phyloP scores from a whole-genome alignment of 2,888 invertebrate species.

The Cantharis nigra region DNA sequence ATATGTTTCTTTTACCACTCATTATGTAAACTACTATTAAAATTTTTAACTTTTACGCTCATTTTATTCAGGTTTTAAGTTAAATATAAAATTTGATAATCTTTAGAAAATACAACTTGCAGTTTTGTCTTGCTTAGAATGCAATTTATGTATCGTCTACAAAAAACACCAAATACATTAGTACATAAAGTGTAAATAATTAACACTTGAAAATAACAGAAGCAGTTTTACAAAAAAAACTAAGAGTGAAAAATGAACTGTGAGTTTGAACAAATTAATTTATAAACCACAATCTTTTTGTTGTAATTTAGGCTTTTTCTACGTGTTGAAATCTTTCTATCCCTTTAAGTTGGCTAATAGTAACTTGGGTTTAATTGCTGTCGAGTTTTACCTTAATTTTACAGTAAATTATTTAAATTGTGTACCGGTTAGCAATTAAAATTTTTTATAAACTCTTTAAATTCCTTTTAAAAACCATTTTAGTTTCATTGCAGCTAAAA shows the following conservation, averaged over 20 bases:
- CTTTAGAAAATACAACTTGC: neutral
- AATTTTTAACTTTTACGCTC: too few species aligned
- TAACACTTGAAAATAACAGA: neutral
- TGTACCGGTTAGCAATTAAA: neutral
- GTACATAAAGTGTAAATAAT: neutral
- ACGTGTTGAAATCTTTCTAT: neutral
- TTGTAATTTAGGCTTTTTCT: neutral
- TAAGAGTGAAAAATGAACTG: neutral
- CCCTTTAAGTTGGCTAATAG: neutral
- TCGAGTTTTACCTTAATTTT: neutral
- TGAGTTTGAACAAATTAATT: neutral
- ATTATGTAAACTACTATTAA: too few species aligned
- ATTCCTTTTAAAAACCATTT: neutral
- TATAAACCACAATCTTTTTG: neutral
- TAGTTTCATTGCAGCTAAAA: neutral
- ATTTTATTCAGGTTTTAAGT: neutral
- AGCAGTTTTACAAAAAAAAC: neutral
- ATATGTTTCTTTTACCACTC: too few species aligned
- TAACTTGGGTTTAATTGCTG: neutral
- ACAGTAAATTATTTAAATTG: neutral
- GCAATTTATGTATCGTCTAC: neutral
- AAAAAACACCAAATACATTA: neutral
- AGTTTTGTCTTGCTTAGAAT: neutral
- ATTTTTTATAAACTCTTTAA: neutral
- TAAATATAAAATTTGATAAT: neutral